A percentile compares a stretch with the other conserved stretches of the same genome.
Evolutionary conservation across 2,797 vertebrate genomes (phyloP).

Genomic region (Menidia menidia): DNA sequence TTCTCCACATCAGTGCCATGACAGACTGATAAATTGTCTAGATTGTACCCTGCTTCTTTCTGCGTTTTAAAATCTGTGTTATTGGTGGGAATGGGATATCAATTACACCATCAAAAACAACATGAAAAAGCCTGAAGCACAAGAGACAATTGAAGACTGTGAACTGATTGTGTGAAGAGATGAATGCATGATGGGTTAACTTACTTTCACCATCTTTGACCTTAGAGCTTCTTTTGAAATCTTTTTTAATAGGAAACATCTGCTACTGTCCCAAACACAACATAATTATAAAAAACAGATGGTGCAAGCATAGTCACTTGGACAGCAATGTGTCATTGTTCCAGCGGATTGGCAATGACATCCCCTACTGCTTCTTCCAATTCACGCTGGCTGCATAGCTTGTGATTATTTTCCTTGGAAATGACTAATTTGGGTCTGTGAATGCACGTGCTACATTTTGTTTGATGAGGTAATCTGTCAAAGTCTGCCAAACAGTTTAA

Average conservation of each 20-base stretch:
- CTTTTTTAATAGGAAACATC: slow-evolving; percentile 4
- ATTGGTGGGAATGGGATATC: neutral
- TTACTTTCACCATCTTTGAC: neutral
- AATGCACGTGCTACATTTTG: slow-evolving; percentile 3
- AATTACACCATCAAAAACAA: neutral
- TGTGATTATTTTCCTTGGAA: slow-evolving; percentile 12
- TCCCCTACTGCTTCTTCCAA: slow-evolving; percentile 6
- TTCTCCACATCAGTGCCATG: too few species aligned
- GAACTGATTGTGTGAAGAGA: neutral
- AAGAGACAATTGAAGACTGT: neutral
- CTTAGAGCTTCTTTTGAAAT: slow-evolving; percentile 3
- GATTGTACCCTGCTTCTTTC: too few species aligned
- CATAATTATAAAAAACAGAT: slow-evolving; percentile 37
- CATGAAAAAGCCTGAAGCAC: neutral
- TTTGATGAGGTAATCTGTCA: slow-evolving; percentile 10
- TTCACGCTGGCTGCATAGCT: slow-evolving; percentile 1
- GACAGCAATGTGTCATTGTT: slow-evolving; percentile 20
- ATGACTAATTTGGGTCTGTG: slow-evolving; percentile 5
- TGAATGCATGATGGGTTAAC: neutral
- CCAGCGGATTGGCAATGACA: slow-evolving; percentile 11
- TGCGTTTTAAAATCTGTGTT: too few species aligned
- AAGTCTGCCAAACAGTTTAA: slow-evolving; percentile 3
- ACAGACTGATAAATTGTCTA: too few species aligned
- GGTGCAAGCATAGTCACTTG: slow-evolving; percentile 11
- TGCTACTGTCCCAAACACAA: slow-evolving; percentile 24